Evolutionary conservation across 2,113 vertebrate genomes (phyloP), one percentile per base, ranked within the genome.

Genomic region (Pyxicephalus adspersus): DNA sequence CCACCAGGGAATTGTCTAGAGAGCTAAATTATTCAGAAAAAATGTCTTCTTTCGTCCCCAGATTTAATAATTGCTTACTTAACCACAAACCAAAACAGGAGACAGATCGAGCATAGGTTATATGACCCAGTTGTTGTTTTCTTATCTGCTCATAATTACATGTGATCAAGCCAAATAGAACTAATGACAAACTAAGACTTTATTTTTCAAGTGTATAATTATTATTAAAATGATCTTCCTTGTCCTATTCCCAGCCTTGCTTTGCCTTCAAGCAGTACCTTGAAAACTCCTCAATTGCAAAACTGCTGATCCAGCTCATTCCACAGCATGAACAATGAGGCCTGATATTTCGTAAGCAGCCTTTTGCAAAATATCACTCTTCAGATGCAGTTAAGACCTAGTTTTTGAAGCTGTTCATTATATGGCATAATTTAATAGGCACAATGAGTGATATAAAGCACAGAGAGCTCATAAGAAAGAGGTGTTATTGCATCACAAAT

Each of bases 141-240:
- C 23, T 73, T 54, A 45, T 52, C 20, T 34, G 25, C 70, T 58
- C 52, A 58, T 73, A 54, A 57, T 73, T 73, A 73, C 9, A 58
- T 57, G 28, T 73, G 52, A 73, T 58, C 20, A 57, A 72, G 26
- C 29, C 19, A 72, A 72, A 72, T 28, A 57, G 4, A 31, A 31
- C 52, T 57, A 72, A 72, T 72, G 22, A 72, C 18, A 54, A 57
- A 58, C 57, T n/a, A 28, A 19, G 2, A 11, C 52, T 16, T 26
- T 23, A 55, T 54, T 72, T 54, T 72, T 34, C 28, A 5, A 73
- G 70, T 73, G 31, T 73, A 73, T 73, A 58, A 57, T 73, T 73
- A 73, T 57, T 73, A 20, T 34, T 16, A 45, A 54, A 20, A 55
- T n/a, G 26, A 31, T n/a, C 54, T 34, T 72, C 55, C 68, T 25